These are phyloP conservation scores for Lepetodrilus schrolli DNA, from an alignment of 2,888 invertebrate species.

Conservation along the genomic window DNA sequence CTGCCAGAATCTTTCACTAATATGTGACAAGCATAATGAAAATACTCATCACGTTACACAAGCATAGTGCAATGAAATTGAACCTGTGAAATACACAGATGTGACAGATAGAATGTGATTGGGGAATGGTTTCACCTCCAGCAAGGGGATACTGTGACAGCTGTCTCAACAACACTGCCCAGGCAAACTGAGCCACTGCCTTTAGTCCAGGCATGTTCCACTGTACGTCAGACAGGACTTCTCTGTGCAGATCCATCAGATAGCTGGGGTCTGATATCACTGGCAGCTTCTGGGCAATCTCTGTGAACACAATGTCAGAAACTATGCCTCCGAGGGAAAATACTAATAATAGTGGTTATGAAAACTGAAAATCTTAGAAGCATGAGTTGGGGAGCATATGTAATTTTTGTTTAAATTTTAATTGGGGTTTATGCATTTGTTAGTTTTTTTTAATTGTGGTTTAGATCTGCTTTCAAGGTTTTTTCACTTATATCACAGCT, in stretches of 20 bases:
- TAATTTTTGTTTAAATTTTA: not conserved
- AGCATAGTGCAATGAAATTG: too few species aligned
- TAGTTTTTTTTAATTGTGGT: too few species aligned
- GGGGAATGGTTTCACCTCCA: slow-evolving; percentile 52
- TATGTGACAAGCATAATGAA: too few species aligned
- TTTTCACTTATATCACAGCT: too few species aligned
- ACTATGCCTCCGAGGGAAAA: too few species aligned
- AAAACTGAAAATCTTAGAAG: not conserved
- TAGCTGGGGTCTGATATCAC: slow-evolving; percentile 72
- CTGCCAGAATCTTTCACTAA: too few species aligned
- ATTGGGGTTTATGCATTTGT: too few species aligned
- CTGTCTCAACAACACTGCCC: slow-evolving; percentile 81
- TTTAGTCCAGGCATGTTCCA: slow-evolving; percentile 76
- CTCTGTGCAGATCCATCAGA: slow-evolving; percentile 77
- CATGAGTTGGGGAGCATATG: not conserved
- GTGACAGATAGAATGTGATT: too few species aligned
- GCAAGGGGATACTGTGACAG: slow-evolving; percentile 72
- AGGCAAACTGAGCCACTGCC: slow-evolving; percentile 82
- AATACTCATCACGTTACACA: too few species aligned
- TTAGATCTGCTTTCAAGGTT: too few species aligned
- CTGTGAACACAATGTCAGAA: slow-evolving; percentile 47
- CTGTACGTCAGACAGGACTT: slow-evolving; percentile 63
- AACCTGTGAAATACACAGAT: too few species aligned
- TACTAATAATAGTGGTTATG: too few species aligned
- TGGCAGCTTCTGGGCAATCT: slow-evolving; percentile 69